phyloP scores from a whole-genome alignment of 2,113 vertebrate genomes.

The Apeltes quadracus region DNA sequence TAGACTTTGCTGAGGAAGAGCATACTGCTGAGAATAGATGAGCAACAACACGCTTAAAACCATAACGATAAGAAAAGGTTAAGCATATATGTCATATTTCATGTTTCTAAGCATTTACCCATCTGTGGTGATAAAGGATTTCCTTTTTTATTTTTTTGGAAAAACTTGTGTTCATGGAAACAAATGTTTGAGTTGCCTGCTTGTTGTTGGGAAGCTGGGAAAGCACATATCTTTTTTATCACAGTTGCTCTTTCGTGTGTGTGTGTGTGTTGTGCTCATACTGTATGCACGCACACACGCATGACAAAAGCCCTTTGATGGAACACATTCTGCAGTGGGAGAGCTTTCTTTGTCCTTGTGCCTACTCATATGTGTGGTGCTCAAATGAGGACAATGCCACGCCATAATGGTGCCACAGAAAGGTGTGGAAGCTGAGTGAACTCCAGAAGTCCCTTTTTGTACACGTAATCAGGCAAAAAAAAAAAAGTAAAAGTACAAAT shows the following conservation, averaged over 20 bases:
- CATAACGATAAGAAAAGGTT: slow-evolving; percentile 5
- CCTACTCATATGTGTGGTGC: slow-evolving; percentile 60
- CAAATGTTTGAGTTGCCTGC: slow-evolving; percentile 37
- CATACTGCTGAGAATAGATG: slow-evolving; percentile 16
- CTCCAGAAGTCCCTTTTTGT: slow-evolving; percentile 54
- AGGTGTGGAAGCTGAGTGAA: slow-evolving; percentile 57
- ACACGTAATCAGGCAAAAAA: slow-evolving; percentile 20
- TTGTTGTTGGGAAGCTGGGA: slow-evolving; percentile 55
- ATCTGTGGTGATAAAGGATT: not conserved
- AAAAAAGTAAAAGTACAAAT: slow-evolving; percentile 20
- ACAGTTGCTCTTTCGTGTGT: slow-evolving; percentile 63
- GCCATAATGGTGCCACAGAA: slow-evolving; percentile 60
- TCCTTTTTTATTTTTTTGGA: not conserved
- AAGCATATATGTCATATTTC: no score
- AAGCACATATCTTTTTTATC: slow-evolving; percentile 65
- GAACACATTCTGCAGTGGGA: slow-evolving; percentile 70
- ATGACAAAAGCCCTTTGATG: slow-evolving; percentile 73
- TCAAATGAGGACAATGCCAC: slow-evolving; percentile 55
- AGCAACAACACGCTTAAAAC: slow-evolving; percentile 4
- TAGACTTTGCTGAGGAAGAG: slow-evolving; percentile 56
- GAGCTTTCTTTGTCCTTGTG: slow-evolving; percentile 68
- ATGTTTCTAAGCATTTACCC: not conserved
- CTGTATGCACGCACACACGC: slow-evolving; percentile 38
- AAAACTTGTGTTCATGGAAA: slow-evolving; percentile 21
- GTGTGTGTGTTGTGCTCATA: slow-evolving; percentile 48